Evolutionary conservation across 1,140 invertebrate species (phyloP).

Genomic region (Meloidogyne floridensis): DNA sequence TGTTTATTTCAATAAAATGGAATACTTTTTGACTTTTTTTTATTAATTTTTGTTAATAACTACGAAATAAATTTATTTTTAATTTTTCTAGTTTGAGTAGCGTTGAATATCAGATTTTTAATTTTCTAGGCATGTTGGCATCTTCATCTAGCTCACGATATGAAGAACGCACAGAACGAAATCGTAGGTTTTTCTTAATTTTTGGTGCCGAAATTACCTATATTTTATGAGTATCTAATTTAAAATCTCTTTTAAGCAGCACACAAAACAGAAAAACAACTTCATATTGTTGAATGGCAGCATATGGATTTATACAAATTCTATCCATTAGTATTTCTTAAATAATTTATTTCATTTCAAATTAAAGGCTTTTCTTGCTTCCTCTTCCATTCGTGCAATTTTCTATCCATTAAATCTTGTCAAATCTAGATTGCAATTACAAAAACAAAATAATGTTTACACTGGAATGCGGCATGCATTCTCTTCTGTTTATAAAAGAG

Average conservation of each 20-base stretch:
- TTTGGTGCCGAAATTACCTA: background rate
- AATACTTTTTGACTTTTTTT: background rate
- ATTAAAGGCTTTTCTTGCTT: slow-evolving; percentile 77
- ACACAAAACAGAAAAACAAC: slow-evolving; percentile 25
- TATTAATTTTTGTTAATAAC: background rate
- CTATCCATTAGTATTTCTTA: slow-evolving; percentile 74
- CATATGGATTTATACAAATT: slow-evolving; percentile 93
- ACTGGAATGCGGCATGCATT: slow-evolving; percentile 76
- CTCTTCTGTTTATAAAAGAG: slow-evolving; percentile 81
- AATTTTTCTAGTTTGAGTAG: background rate
- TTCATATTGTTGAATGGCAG: slow-evolving; percentile 83
- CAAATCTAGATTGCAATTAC: slow-evolving; percentile 86
- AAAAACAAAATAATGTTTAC: slow-evolving; percentile 66
- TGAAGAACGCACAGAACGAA: background rate
- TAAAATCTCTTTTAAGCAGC: background rate
- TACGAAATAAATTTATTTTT: background rate
- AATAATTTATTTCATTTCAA: background rate
- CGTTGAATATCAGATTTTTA: too few relatives aligned
- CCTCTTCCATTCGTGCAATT: slow-evolving; percentile 82
- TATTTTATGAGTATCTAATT: background rate
- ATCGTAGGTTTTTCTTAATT: background rate
- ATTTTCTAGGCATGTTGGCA: background rate
- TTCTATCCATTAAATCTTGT: slow-evolving; percentile 94
- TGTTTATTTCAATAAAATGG: background rate
- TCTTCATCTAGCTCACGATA: background rate